These are phyloP conservation scores for Lagenorhynchus albirostris DNA, from an alignment of 2,113 vertebrate genomes.

Conservation along the genomic window DNA sequence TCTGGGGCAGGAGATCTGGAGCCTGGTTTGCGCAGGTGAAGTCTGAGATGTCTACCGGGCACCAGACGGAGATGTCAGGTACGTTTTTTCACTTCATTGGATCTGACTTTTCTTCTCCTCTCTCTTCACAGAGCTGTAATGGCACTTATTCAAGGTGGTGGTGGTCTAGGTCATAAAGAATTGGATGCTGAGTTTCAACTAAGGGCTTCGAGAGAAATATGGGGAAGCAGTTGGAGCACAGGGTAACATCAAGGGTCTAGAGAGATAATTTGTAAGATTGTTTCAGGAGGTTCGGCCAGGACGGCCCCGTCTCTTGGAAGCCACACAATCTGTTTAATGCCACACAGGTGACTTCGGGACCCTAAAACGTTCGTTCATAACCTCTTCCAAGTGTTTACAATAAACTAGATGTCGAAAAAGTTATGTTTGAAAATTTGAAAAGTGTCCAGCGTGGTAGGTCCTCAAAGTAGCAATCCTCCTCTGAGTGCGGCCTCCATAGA, in stretches of 20 bases:
- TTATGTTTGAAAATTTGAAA: not conserved
- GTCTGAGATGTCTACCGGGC: not conserved
- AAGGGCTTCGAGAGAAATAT: not conserved
- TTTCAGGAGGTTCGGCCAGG: not conserved
- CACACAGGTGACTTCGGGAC: not conserved
- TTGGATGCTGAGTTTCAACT: not conserved
- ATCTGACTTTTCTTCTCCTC: not conserved
- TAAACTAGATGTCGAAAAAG: not conserved
- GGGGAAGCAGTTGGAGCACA: not conserved
- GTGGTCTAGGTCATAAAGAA: not conserved
- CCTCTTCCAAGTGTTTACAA: not conserved
- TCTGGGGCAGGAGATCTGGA: not conserved
- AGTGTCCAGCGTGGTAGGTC: not conserved
- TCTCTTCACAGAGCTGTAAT: not conserved
- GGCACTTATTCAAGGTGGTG: not conserved
- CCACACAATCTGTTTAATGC: not conserved
- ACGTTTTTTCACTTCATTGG: constrained; percentile 27
- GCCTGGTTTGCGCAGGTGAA: not conserved
- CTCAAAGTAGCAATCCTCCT: not conserved
- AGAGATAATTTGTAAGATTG: not conserved
- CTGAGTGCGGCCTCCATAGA: not conserved
- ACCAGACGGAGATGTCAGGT: constrained; percentile 40
- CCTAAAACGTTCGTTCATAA: not conserved
- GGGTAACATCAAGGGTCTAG: not conserved
- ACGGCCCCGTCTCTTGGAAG: not conserved